A percentile compares a stretch with the other conserved stretches of the same genome.
Evolutionary conservation across 2,797 vertebrate genomes (phyloP).

Genomic region (Bradypus variegatus): DNA sequence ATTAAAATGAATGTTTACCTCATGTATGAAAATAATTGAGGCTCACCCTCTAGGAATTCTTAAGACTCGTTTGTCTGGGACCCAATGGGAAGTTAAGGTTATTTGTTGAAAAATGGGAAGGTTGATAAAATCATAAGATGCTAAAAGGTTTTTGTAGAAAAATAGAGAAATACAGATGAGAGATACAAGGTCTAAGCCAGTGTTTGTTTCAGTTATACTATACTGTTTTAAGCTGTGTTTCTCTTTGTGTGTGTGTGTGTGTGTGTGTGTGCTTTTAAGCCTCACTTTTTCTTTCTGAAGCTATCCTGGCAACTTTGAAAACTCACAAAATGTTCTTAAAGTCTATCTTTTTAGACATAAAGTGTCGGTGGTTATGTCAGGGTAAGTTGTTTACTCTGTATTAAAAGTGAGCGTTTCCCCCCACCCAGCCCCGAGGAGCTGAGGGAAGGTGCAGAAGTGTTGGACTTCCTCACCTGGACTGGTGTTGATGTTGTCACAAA

Average conservation of each 20-base stretch:
- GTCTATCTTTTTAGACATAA: neutral
- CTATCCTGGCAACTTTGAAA: conserved; percentile 3
- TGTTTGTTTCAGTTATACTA: neutral
- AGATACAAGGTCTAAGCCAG: neutral
- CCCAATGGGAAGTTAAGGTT: neutral
- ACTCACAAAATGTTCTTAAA: neutral
- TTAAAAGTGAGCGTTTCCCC: too few species aligned
- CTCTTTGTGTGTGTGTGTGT: neutral
- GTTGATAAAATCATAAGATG: conserved; percentile 5
- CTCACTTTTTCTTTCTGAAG: neutral
- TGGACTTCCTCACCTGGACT: too few species aligned
- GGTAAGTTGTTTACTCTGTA: neutral
- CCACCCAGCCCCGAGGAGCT: too few species aligned
- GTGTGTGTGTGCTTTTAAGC: conserved; percentile 14
- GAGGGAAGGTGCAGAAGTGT: too few species aligned
- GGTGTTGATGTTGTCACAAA: too few species aligned
- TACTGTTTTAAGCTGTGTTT: neutral
- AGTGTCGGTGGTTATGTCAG: neutral
- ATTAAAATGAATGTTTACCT: conserved; percentile 13
- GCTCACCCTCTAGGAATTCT: neutral
- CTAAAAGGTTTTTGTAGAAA: conserved; percentile 16
- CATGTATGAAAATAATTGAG: neutral
- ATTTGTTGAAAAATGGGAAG: neutral
- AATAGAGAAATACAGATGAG: neutral
- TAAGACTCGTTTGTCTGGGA: neutral